Base-by-base conservation (phyloP, 2,888 invertebrate species). In the Lapara coniferarum region DNA sequence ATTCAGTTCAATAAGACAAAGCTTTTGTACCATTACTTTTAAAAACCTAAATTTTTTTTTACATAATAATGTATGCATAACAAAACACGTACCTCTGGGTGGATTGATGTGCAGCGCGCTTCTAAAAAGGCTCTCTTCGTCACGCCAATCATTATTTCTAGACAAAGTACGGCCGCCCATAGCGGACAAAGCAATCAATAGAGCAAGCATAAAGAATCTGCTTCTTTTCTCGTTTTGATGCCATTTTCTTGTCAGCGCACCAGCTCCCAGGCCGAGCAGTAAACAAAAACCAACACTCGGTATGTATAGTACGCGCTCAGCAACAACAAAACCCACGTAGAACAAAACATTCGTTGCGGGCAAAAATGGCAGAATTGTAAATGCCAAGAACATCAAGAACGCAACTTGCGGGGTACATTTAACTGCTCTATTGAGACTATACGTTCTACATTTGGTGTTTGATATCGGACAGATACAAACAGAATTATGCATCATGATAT, bases 271-370 rank as follows among this genome's bases (percentile, higher is more conserved):
- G 68, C 97, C 98, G 72, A 98, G 94, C 75, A 99, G 94, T 80
- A 99, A 95, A 92, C 98, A 99, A 91, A 97, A 97, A 69, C 99
- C 99, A 84, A 99, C 97, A 93, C 98, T 98, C 67, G 99, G 99
- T 89, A 99, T 95, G 93, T 99, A 99, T 75, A 99, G 95, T 76
- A 99, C 97, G 75, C 99, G 95, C 93, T 99, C 99, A 71, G 99
- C 99, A 70, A 99, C 97, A 77, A 99, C 99, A 91, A 99, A 99
- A 67, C 99, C 99, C 72, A 99, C 99, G 91, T 99, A 99, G 94
- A 99, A 98, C 91, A 99, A 96, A 80, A 99, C 94, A 95, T 99
- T 99, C 81, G 98, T 97, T 74, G 99, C 99, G 75, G 99, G 99
- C 84, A 99, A 95, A 93, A 99, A 99, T 73, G 99, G 98, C 79